phyloP scores from a whole-genome alignment of 2,113 vertebrate genomes.

The Stegostoma tigrinum region DNA sequence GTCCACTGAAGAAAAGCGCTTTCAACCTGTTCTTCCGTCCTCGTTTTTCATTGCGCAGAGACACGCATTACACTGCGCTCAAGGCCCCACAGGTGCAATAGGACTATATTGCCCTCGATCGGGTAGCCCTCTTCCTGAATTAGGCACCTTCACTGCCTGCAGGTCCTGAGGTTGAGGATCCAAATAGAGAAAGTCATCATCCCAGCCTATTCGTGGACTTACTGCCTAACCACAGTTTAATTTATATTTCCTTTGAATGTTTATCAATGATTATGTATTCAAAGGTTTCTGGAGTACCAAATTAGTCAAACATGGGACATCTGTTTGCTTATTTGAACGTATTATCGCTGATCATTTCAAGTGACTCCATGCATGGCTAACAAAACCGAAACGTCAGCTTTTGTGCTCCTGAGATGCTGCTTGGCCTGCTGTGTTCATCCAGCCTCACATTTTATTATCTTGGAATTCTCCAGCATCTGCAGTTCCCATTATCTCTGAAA shows the following conservation, averaged over 20 bases:
- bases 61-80: background rate
- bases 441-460: no score
- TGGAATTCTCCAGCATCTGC: no score
- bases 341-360: background rate
- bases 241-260: no score
- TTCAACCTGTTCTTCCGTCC: background rate
- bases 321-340: background rate
- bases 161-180: background rate
- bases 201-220: background rate
- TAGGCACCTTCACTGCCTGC: background rate
- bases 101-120: background rate
- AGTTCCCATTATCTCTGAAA: background rate
- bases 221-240: background rate
- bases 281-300: background rate
- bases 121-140: background rate
- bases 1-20: background rate
- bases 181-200: background rate
- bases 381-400: no score
- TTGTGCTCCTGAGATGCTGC: no score
- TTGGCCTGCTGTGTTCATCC: no score
- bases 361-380: background rate
- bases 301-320: background rate
- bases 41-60: background rate
- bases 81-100: background rate
- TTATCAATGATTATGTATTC: background rate